A percentile compares a stretch with the other conserved stretches of the same genome.
Evolutionary conservation across 2,888 invertebrate genomes (phyloP).

Genomic region (Erebia aethiops): DNA sequence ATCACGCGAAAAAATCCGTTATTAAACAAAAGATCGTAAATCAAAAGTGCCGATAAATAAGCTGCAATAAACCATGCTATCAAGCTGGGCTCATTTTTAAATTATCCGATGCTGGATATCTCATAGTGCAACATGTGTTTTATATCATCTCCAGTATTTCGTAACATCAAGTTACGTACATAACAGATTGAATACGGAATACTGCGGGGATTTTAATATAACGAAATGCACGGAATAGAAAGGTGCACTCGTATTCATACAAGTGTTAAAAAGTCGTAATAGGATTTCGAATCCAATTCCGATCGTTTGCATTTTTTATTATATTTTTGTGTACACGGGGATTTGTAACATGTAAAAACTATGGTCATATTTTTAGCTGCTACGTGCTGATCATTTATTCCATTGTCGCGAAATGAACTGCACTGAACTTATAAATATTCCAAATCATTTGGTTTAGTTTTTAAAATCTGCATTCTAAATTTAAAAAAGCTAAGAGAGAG

Average conservation of each 20-base stretch:
- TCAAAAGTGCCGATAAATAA: slow-evolving; percentile 58
- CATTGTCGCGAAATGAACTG: slow-evolving; percentile 13
- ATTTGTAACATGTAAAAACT: slow-evolving; percentile 36
- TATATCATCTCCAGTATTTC: slow-evolving; percentile 68
- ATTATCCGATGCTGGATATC: slow-evolving; percentile 66
- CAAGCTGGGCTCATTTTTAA: slow-evolving; percentile 72
- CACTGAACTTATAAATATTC: slow-evolving; percentile 14
- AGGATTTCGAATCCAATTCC: slow-evolving; percentile 74
- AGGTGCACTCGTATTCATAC: slow-evolving; percentile 64
- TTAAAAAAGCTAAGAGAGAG: background rate
- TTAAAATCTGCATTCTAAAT: background rate
- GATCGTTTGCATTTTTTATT: slow-evolving; percentile 52
- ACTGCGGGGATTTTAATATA: slow-evolving; percentile 71
- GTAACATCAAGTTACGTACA: slow-evolving; percentile 61
- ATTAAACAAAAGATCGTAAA: slow-evolving; percentile 55
- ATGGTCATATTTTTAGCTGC: slow-evolving; percentile 32
- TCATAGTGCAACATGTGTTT: slow-evolving; percentile 75
- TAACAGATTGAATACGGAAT: slow-evolving; percentile 73
- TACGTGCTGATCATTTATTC: slow-evolving; percentile 29
- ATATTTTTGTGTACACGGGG: slow-evolving; percentile 38
- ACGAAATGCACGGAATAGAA: slow-evolving; percentile 66
- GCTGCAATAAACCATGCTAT: slow-evolving; percentile 63
- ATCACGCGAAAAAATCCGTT: slow-evolving; percentile 39
- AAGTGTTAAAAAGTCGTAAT: slow-evolving; percentile 76
- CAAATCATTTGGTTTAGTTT: slow-evolving; percentile 10